These are phyloP conservation scores for Paralichthys olivaceus DNA, from an alignment of 2,113 vertebrate species.

Conservation along the genomic window DNA sequence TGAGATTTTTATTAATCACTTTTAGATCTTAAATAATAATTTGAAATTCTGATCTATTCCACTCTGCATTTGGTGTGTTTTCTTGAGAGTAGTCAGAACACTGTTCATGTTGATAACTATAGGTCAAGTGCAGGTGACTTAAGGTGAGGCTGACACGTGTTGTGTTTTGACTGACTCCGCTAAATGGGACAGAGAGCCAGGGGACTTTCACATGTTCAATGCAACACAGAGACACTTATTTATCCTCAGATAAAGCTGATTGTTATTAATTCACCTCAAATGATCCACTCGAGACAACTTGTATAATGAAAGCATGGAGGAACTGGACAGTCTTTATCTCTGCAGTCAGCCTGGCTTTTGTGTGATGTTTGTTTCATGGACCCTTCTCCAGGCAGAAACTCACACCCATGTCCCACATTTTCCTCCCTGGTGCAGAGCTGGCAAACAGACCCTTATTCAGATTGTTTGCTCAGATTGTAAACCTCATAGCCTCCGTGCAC, in stretches of 20 bases:
- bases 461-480: conserved; percentile 51
- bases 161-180: neutral
- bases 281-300: neutral
- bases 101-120: neutral
- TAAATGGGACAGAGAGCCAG: too few species aligned
- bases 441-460: conserved; percentile 59
- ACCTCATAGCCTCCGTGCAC: conserved; percentile 15
- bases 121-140: conserved; percentile 21
- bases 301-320: conserved; percentile 10
- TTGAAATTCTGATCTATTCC: neutral
- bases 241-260: neutral
- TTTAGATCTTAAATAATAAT: too few species aligned
- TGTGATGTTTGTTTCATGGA: conserved; percentile 41
- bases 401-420: conserved; percentile 60
- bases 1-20: too few species aligned
- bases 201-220: too few species aligned
- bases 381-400: conserved; percentile 45
- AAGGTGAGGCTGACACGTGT: conserved; percentile 7
- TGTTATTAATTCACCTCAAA: neutral
- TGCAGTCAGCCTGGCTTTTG: conserved; percentile 12
- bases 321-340: conserved; percentile 1
- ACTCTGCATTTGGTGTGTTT: conserved; percentile 1
- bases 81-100: neutral
- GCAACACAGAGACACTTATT: neutral
- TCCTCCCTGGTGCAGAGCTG: conserved; percentile 38